Evolutionary conservation across 2,797 vertebrate species (phyloP), one percentile per base, ranked within the genome.

Genomic region (Odontamblyopus lacepedii): DNA sequence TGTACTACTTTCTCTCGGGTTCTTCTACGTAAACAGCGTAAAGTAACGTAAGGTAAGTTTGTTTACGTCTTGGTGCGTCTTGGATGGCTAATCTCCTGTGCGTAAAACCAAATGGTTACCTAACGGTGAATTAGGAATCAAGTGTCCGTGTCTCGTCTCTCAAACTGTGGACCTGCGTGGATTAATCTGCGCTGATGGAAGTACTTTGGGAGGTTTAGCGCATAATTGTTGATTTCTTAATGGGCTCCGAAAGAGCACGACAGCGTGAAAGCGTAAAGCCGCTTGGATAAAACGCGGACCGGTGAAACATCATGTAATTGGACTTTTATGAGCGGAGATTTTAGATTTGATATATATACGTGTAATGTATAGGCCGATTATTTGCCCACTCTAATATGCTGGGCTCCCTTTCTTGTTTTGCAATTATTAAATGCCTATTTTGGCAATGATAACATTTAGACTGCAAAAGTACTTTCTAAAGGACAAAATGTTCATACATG

Each of bases 131-230:
- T 38, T 63, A 12, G 32, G 23, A 57, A 60, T 32, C 19, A 59
- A 38, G 69, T 12, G 38, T 0, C 6, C 26, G 48, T 0, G 35
- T 41, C n/a, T 15, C 18, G 50, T 55, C 69, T 57, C 19, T 71
- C 81, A 61, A 5, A 35, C 69, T 51, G 41, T 0, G 23, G 62
- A 6, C 66, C 27, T 73, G 73, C 26, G 73, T 38, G 15, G 63
- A 30, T 71, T 85, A 79, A 84, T 85, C 79, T 70, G 50, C 61
- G 70, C 5, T 80, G 78, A 86, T 80, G 75, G 71, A 69, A 62
- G 67, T 5, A 38, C 35, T 67, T 68, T 81, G 75, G 82, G 72
- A 70, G n/a, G 16, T 50, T 41, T 69, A 65, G 19, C 16, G 50
- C 30, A 73, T 78, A 63, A 78, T 77, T 71, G 73, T 71, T 74